Conservation (phyloP, 2,888 invertebrate species). For the Brachylomia viminalis region DNA sequence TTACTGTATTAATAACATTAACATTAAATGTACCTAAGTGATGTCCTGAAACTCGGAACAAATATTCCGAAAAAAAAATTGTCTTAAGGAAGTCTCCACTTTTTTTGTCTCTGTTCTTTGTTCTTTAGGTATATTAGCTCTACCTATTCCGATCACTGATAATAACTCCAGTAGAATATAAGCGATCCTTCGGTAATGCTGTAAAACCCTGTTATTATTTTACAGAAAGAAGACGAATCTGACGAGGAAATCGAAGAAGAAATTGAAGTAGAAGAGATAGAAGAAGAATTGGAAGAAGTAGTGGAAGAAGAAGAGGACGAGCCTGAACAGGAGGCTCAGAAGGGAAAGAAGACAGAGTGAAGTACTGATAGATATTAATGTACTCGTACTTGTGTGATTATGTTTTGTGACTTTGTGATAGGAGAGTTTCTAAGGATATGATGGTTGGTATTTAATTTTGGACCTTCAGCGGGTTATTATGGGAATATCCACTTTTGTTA, state of each 20-base stretch:
- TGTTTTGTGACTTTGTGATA: slow-evolving; percentile 36
- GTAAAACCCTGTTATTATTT: slow-evolving; percentile 7
- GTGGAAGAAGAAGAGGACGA: slow-evolving; percentile 72
- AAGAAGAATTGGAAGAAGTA: slow-evolving; percentile 81
- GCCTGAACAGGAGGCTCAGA: slow-evolving; percentile 45
- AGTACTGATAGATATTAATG: slow-evolving; percentile 70
- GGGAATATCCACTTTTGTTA: not conserved
- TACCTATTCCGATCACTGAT: too few relatives aligned
- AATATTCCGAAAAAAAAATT: too few relatives aligned
- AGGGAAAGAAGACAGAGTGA: slow-evolving; percentile 66
- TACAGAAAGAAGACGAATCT: slow-evolving; percentile 84
- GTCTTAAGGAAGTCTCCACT: too few relatives aligned
- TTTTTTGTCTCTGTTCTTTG: too few relatives aligned
- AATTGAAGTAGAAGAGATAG: slow-evolving; percentile 86
- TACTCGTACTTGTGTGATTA: slow-evolving; percentile 11
- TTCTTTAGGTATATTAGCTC: too few relatives aligned
- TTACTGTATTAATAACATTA: too few relatives aligned
- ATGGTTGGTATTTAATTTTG: slow-evolving; percentile 1
- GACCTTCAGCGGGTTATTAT: not conserved
- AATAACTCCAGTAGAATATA: too few relatives aligned
- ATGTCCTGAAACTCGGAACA: too few relatives aligned
- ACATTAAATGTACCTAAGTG: too few relatives aligned
- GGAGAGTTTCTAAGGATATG: not conserved
- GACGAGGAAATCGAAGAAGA: slow-evolving; percentile 86
- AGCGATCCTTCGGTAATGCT: too few relatives aligned